Conservation (phyloP, 2,797 vertebrate species). For the Acipenser oxyrinchus region DNA sequence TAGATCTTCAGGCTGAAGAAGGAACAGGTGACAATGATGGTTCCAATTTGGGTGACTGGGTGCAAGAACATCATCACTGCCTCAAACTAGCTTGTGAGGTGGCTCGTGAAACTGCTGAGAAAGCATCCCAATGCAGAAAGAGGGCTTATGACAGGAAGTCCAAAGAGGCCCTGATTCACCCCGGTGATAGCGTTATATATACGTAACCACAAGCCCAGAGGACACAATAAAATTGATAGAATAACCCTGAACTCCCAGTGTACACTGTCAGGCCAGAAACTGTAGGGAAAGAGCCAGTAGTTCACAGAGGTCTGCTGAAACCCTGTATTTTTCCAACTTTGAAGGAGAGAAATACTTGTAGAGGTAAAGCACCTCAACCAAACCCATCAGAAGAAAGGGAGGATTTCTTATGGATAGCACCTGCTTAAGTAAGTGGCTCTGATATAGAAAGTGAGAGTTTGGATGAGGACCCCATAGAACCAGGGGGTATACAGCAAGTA, state of each 20-base stretch:
- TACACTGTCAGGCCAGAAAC: not conserved
- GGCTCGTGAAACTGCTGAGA: not conserved
- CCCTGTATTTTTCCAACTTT: not conserved
- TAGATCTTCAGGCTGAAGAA: not conserved
- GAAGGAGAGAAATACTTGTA: not conserved
- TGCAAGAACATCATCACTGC: not conserved
- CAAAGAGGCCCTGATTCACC: not conserved
- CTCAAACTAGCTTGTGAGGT: not conserved
- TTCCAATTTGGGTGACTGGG: not conserved
- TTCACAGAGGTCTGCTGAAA: not conserved
- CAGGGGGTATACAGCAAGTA: not conserved
- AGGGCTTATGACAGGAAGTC: not conserved
- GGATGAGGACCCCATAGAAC: not conserved
- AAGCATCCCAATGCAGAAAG: not conserved
- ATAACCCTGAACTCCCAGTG: not conserved
- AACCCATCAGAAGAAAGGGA: not conserved
- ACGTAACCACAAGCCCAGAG: not conserved
- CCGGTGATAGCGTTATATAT: not conserved
- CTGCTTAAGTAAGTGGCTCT: not conserved
- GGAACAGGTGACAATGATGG: not conserved
- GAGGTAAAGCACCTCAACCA: not conserved
- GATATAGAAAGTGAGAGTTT: not conserved
- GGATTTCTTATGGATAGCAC: not conserved
- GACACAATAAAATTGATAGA: conserved; percentile 2
- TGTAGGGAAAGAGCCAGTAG: not conserved